Conservation (phyloP, 2,113 vertebrate species). For the Aphelocoma coerulescens region DNA sequence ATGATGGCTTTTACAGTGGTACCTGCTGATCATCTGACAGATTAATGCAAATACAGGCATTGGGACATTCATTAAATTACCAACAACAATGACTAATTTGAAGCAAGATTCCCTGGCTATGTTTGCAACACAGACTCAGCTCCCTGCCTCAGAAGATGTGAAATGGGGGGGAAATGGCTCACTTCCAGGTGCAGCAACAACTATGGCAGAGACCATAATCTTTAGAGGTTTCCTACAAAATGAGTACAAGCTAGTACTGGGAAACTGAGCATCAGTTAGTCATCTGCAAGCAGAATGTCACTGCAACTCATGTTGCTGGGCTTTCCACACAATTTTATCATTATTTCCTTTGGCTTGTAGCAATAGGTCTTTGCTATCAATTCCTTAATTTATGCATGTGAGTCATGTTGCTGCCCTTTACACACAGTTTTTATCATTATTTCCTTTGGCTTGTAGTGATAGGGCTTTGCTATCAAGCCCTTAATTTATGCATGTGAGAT, state of each 20-base stretch:
- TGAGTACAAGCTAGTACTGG: neutral
- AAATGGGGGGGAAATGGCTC: neutral
- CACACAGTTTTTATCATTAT: neutral
- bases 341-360: neutral
- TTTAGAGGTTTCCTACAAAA: neutral
- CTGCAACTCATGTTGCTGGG: neutral
- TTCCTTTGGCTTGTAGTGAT: neutral
- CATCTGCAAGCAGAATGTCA: neutral
- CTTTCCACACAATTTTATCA: neutral
- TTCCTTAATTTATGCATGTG: neutral
- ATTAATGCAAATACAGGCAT: neutral
- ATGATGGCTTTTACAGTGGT: neutral
- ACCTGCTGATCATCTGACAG: neutral
- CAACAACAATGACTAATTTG: neutral
- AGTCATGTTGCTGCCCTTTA: neutral
- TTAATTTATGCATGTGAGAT: neutral
- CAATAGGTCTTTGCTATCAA: neutral
- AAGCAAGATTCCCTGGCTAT: neutral
- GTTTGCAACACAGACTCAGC: neutral
- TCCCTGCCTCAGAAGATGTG: neutral
- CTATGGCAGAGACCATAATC: neutral
- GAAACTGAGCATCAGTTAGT: neutral
- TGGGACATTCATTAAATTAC: neutral
- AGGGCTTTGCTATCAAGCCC: neutral
- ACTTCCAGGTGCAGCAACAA: neutral